phyloP scores from a whole-genome alignment of 1,140 invertebrate species.

The Piezodorus guildinii region DNA sequence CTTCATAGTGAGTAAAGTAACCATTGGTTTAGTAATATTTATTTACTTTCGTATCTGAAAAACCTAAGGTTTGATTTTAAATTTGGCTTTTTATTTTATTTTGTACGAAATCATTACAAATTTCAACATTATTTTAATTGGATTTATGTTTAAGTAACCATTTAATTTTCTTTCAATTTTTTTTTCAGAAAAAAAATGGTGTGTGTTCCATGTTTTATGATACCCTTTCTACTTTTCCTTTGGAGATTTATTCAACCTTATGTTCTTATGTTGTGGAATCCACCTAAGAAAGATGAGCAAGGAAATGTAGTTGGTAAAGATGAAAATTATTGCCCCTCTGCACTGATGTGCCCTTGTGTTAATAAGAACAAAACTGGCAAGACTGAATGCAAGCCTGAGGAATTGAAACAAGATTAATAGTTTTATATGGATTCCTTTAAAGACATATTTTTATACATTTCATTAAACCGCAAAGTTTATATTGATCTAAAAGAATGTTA shows the following conservation, averaged over 20 bases:
- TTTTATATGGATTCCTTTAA: too few species aligned
- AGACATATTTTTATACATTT: too few species aligned
- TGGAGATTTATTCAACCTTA: constrained; percentile 4
- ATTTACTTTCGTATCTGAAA: too few species aligned
- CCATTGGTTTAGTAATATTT: neutral
- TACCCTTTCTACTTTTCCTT: constrained; percentile 3
- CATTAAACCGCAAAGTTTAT: too few species aligned
- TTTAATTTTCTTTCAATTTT: neutral
- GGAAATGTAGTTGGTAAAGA: neutral
- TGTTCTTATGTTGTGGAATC: constrained; percentile 7
- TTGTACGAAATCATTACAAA: too few species aligned
- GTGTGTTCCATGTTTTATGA: constrained; percentile 13
- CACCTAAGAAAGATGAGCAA: neutral
- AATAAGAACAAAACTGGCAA: neutral
- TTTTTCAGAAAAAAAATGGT: neutral
- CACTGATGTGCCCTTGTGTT: neutral
- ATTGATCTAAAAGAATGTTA: too few species aligned
- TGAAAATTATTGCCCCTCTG: constrained; percentile 6
- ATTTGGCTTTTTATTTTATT: too few species aligned
- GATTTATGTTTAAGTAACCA: constrained; percentile 28
- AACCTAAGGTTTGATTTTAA: too few species aligned
- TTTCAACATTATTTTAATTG: neutral
- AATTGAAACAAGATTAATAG: too few species aligned
- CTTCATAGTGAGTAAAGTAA: neutral
- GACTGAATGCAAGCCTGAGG: too few species aligned